Conservation (phyloP, 2,113 vertebrate genomes). For the Python bivittatus region DNA sequence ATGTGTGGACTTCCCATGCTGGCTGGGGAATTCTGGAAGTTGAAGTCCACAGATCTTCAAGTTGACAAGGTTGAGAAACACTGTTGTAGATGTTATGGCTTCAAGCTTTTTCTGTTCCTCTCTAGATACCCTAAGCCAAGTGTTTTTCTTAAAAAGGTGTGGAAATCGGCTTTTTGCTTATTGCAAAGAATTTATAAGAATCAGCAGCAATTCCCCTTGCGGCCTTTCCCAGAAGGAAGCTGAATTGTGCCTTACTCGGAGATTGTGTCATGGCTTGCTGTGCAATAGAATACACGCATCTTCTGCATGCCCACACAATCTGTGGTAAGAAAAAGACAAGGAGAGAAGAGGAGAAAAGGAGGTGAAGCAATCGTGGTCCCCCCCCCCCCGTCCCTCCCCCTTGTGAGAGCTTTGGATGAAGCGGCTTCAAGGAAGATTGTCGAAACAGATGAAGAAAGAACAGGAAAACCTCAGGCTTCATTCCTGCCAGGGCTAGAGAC, state of each 20-base stretch:
- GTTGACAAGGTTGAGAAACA: too few species aligned
- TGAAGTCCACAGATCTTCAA: too few species aligned
- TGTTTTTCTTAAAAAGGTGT: neutral
- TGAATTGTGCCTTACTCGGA: accelerated
- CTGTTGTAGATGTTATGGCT: neutral
- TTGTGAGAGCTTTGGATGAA: neutral
- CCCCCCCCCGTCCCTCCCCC: neutral
- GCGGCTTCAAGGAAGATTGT: neutral
- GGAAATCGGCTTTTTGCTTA: neutral
- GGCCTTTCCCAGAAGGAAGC: neutral
- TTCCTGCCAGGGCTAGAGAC: neutral
- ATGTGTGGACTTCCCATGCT: too few species aligned
- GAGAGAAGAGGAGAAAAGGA: neutral
- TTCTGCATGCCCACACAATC: neutral
- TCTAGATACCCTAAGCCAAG: neutral
- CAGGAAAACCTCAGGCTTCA: neutral
- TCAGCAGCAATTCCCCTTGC: accelerated
- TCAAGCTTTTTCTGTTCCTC: neutral
- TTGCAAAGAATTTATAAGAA: neutral
- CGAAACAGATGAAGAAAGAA: neutral
- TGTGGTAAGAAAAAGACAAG: neutral
- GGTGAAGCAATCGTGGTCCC: neutral
- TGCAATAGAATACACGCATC: accelerated
- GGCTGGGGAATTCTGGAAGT: too few species aligned
- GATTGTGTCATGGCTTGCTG: accelerated